phyloP scores from a whole-genome alignment of 2,797 vertebrate species.

The Enteromius viviparus region DNA sequence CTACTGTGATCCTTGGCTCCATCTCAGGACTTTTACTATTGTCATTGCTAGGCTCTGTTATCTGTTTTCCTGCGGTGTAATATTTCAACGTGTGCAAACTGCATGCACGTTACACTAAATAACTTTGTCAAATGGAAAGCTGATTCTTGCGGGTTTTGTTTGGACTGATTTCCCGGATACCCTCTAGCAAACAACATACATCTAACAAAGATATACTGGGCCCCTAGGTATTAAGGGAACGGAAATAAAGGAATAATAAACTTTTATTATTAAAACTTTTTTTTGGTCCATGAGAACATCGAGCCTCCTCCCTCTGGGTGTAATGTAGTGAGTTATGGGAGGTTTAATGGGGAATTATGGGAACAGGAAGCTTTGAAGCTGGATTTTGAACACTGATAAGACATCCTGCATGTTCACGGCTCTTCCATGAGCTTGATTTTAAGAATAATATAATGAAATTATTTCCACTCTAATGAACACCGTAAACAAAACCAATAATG shows the following conservation, averaged over 20 bases:
- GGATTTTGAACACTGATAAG: constrained; percentile 50
- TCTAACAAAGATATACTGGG: not conserved
- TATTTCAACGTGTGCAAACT: not conserved
- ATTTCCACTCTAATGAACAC: not conserved
- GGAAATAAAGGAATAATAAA: not conserved
- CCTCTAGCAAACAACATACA: no score
- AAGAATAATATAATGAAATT: constrained; percentile 14
- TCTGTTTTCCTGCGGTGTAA: constrained; percentile 39
- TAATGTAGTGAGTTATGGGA: constrained; percentile 19
- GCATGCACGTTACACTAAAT: not conserved
- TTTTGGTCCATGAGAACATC: not conserved
- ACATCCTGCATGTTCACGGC: constrained; percentile 43
- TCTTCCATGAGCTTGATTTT: constrained; percentile 23
- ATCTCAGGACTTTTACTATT: constrained; percentile 18
- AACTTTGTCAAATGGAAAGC: not conserved
- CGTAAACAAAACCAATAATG: not conserved
- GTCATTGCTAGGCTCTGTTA: constrained; percentile 34
- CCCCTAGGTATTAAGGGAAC: not conserved
- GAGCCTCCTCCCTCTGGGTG: constrained; percentile 16
- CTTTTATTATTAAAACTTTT: constrained; percentile 8
- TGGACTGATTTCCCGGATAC: not conserved
- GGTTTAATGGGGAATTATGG: constrained; percentile 29
- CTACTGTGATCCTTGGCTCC: constrained; percentile 47
- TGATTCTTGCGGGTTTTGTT: not conserved
- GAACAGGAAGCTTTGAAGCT: constrained; percentile 55